Percentiles rank a stretch among this genome's conserved stretches.
Conservation (phyloP, 2,888 invertebrate genomes). For the Temnothorax unifasciatus region DNA sequence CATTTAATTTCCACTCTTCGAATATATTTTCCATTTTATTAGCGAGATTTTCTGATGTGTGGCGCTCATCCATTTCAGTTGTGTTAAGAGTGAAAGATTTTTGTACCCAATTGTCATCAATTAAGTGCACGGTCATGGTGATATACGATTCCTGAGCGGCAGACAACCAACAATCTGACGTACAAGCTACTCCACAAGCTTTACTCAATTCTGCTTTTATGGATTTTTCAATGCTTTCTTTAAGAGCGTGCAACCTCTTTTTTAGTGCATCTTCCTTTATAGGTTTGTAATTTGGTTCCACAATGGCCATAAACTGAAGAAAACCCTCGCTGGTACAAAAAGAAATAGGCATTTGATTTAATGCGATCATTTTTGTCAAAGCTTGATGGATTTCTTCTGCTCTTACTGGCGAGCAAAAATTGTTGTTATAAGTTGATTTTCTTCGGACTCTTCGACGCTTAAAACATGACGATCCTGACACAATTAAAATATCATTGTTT, state of each 20-base stretch:
- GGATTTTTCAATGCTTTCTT: background rate
- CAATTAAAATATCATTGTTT: background rate
- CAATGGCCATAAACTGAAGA: background rate
- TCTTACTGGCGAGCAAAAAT: background rate
- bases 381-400: background rate
- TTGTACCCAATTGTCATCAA: slow-evolving; percentile 38
- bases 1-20: background rate
- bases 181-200: slow-evolving; percentile 29
- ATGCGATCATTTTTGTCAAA: background rate
- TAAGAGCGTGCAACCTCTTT: background rate
- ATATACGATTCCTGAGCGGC: slow-evolving; percentile 52
- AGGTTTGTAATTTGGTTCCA: background rate
- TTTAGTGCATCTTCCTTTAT: background rate
- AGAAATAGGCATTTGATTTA: slow-evolving; percentile 3
- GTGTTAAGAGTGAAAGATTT: slow-evolving; percentile 36
- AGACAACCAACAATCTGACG: slow-evolving; percentile 55
- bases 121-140: slow-evolving; percentile 45
- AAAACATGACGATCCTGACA: background rate
- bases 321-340: background rate
- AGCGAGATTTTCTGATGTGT: slow-evolving; percentile 49
- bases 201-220: background rate
- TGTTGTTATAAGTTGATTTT: background rate
- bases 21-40: slow-evolving; percentile 8
- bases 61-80: slow-evolving; percentile 48
- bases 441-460: background rate